Conservation (phyloP, 2,888 invertebrate genomes). For the Tachina lurida region DNA sequence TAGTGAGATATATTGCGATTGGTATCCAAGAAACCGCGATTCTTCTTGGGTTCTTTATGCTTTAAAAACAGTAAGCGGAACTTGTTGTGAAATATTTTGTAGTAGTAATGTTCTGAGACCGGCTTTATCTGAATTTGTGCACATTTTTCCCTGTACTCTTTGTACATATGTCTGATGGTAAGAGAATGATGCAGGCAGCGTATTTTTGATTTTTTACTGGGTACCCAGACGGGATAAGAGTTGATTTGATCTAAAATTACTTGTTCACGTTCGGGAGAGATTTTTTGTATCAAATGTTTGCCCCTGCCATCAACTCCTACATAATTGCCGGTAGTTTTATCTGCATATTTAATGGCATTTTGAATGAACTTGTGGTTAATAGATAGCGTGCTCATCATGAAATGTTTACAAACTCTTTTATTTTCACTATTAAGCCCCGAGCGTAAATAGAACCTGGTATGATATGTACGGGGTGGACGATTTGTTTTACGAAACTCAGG, state of each 20-base stretch:
- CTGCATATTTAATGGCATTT: constrained; percentile 71
- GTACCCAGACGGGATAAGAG: constrained; percentile 73
- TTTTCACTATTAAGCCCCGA: constrained; percentile 71
- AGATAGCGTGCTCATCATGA: constrained; percentile 72
- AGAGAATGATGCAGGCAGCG: constrained; percentile 72
- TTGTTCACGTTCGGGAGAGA: constrained; percentile 63
- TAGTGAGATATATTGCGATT: constrained; percentile 72
- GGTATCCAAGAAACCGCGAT: constrained; percentile 60
- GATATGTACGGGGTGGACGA: constrained; percentile 70
- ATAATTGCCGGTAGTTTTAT: constrained; percentile 72
- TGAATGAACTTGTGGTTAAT: constrained; percentile 71
- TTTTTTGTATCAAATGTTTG: constrained; percentile 70
- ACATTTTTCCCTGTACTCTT: constrained; percentile 70
- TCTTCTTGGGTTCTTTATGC: constrained; percentile 50
- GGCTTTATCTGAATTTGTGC: constrained; percentile 55
- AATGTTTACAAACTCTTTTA: constrained; percentile 72
- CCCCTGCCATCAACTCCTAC: constrained; percentile 72
- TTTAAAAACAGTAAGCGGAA: constrained; percentile 71
- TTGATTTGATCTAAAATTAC: constrained; percentile 71
- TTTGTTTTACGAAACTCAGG: constrained; percentile 72
- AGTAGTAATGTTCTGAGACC: constrained; percentile 68
- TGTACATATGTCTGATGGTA: constrained; percentile 72
- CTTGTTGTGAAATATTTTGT: constrained; percentile 71
- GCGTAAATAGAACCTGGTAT: constrained; percentile 72
- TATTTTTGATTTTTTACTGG: constrained; percentile 72